These are phyloP conservation scores for Edolisoma coerulescens DNA, from an alignment of 2,113 vertebrate genomes.

Conservation along the genomic window DNA sequence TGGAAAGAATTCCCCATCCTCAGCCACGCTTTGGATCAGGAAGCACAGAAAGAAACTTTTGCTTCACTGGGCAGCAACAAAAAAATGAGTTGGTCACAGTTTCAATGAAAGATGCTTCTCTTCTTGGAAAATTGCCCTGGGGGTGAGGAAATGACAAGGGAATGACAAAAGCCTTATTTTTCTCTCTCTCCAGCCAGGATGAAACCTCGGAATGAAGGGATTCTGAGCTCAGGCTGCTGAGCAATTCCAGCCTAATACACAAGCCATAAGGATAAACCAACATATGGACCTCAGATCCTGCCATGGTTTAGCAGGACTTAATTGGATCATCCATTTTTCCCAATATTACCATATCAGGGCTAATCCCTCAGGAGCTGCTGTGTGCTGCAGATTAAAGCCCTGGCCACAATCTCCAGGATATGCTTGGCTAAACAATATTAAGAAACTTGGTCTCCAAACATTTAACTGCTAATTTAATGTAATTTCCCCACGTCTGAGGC, in stretches of 20 bases:
- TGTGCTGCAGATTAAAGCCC: slow-evolving; percentile 54
- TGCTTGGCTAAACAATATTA: slow-evolving; percentile 32
- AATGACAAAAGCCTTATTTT: neutral
- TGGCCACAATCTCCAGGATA: slow-evolving; percentile 20
- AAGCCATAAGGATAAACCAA: slow-evolving; percentile 14
- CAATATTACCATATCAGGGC: slow-evolving; percentile 47
- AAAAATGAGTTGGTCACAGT: neutral
- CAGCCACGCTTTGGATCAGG: neutral
- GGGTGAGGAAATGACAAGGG: neutral
- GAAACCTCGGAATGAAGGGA: neutral
- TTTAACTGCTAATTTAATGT: slow-evolving; percentile 8
- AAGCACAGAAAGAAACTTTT: neutral
- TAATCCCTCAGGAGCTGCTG: slow-evolving; percentile 14
- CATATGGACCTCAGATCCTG: slow-evolving; percentile 30
- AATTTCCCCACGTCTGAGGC: neutral
- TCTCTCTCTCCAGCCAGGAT: neutral
- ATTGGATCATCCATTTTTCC: slow-evolving; percentile 69
- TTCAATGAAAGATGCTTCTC: neutral
- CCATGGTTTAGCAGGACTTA: slow-evolving; percentile 35
- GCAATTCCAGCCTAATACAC: neutral
- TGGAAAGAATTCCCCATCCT: neutral
- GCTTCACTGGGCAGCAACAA: neutral
- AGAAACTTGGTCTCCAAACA: neutral
- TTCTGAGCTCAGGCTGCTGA: neutral
- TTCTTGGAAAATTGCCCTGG: neutral